A percentile compares a stretch with the other conserved stretches of the same genome.
Conservation (phyloP, 2,797 vertebrate genomes). For the Schizothorax lantsangensis region DNA sequence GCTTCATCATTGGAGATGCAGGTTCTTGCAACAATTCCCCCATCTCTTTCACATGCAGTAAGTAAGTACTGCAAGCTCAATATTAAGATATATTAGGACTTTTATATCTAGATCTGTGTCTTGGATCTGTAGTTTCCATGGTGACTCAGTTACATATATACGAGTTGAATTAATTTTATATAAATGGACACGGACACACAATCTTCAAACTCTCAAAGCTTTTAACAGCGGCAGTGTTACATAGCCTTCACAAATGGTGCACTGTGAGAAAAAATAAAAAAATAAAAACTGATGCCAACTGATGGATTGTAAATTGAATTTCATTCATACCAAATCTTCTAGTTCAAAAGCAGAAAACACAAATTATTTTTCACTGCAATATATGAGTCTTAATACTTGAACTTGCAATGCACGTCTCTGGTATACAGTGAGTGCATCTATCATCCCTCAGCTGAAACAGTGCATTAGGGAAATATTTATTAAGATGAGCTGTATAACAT, state of each 20-base stretch:
- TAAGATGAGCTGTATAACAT: not conserved
- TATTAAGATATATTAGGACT: constrained; percentile 12
- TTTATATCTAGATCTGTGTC: constrained; percentile 34
- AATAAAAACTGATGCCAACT: too few relatives aligned
- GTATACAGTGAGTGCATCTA: not conserved
- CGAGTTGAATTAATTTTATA: too few relatives aligned
- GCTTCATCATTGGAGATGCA: not conserved
- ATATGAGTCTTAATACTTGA: too few relatives aligned
- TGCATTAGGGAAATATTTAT: not conserved
- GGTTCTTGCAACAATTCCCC: not conserved
- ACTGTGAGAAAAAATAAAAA: constrained; percentile 36
- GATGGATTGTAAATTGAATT: too few relatives aligned
- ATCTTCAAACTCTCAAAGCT: too few relatives aligned
- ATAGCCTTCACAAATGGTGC: not conserved
- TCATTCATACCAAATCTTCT: too few relatives aligned
- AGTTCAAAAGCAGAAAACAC: too few relatives aligned
- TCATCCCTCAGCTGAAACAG: not conserved
- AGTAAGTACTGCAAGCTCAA: not conserved
- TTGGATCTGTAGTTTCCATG: constrained; percentile 52
- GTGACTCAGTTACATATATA: constrained; percentile 45
- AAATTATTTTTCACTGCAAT: too few relatives aligned
- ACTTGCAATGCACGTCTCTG: not conserved
- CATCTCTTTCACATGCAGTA: not conserved
- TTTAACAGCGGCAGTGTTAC: too few relatives aligned
- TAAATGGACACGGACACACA: too few relatives aligned